These are phyloP conservation scores for Cephalopholis sonnerati DNA, from an alignment of 2,113 vertebrate genomes.

Conservation along the genomic window DNA sequence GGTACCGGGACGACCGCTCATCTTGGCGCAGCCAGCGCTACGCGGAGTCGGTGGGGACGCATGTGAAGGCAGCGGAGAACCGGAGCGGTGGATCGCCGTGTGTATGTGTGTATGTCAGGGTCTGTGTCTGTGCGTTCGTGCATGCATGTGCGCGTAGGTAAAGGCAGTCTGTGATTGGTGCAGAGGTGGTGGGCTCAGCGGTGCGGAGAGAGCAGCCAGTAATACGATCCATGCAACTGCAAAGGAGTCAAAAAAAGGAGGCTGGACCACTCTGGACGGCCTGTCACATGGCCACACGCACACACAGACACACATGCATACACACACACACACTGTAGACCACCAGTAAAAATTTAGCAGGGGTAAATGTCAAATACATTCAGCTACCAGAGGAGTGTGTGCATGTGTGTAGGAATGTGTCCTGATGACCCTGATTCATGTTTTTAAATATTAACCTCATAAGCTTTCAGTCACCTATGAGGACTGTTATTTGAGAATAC, in stretches of 20 bases:
- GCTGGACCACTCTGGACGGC: slow-evolving; percentile 54
- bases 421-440: slow-evolving; percentile 27
- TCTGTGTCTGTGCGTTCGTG: slow-evolving; percentile 28
- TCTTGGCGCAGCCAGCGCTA: slow-evolving; percentile 71
- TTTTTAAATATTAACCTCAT: background rate
- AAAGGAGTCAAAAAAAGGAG: slow-evolving; percentile 54
- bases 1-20: slow-evolving; percentile 66
- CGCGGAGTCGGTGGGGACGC: slow-evolving; percentile 63
- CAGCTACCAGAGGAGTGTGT: slow-evolving; percentile 24
- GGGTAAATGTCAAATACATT: slow-evolving; percentile 55
- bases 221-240: slow-evolving; percentile 71
- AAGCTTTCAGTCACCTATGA: background rate
- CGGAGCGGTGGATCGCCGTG: slow-evolving; percentile 43
- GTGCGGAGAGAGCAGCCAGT: slow-evolving; percentile 68
- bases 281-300: slow-evolving; percentile 62
- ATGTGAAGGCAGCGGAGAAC: slow-evolving; percentile 58
- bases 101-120: slow-evolving; percentile 1
- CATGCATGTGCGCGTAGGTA: slow-evolving; percentile 45
- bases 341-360: slow-evolving; percentile 2
- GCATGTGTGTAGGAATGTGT: slow-evolving; percentile 30
- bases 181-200: slow-evolving; percentile 75
- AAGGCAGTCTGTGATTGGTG: slow-evolving; percentile 72
- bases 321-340: slow-evolving; percentile 32
- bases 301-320: background rate
- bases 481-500: background rate